Evolutionary conservation across 2,797 vertebrate genomes (phyloP), one percentile per base, ranked within the genome.

Genomic region (Telmatherina bonti): DNA sequence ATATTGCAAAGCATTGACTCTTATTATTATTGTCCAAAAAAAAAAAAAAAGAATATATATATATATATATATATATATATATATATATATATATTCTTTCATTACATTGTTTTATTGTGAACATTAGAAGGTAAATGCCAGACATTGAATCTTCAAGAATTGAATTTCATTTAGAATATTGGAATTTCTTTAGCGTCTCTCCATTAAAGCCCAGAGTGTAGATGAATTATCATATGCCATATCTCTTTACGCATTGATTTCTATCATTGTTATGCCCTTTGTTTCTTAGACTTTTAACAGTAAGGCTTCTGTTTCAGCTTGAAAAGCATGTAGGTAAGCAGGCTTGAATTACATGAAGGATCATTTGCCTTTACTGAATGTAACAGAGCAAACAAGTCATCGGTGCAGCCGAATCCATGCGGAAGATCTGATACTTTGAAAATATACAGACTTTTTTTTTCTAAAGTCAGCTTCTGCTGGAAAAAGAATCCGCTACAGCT

Each of bases 351-450:
- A 81, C 82, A 85, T 54, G 31, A 53, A 52, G 38, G 71, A 83
- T 85, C 43, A 53, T 78, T 82, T 70, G 33, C 75, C 77, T 78
- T 76, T 84, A 62, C 81, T 53, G 51, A 67, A 76, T 31, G 41
- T 62, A 85, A 74, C 57, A 62, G 13, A 85, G 67, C 64, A 67
- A 83, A 76, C 58, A 62, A 60, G 45, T 70, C 51, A 56, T 74
- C 54, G 30, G 15, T 65, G 56, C 62, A 59, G 57, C 75, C 58
- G 54, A 59, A 66, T 29, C 9, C 26, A 20, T 57, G 27, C 63
- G 30, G 29, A 18, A 64, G 45, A 68, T 33, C 31, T 41, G 72
- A 88, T 59, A 63, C 52, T 47, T 29, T 72, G 27, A 26, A 30
- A 58, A 24, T 13, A 73, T 18, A 45, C 45, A 47, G 45, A 47